Base-by-base conservation (phyloP, 2,113 vertebrate genomes). In the Oncorhynchus keta region DNA sequence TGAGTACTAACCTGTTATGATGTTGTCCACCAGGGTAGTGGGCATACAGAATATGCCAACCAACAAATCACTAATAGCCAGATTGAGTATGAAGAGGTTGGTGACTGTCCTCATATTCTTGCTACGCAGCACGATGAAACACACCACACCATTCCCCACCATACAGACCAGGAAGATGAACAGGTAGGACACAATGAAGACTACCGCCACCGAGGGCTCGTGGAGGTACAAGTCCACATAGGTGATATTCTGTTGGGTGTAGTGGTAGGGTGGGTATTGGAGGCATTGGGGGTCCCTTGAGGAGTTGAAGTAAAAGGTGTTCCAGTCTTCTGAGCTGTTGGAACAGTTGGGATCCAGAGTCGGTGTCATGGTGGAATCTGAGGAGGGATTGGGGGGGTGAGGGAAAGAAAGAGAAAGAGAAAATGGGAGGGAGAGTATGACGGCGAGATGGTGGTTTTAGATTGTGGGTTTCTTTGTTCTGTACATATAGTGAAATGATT, bases 1-100 rank as follows among this genome's bases (percentile, higher is more conserved):
- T 39, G 39, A 39, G 49, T 51, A 48, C 94, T 82, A 87, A 98
- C 97, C 97, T 94, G 96, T 95, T 72, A 96, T 96, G 24, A 99
- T 97, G 89, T 95, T 99, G 88, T 99, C 97, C 70, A 99, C 89
- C 13, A 99, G 94, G 0, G 96, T 97, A n/a, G 95, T 95, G 64
- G 97, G 96, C 97, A 99, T 97, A 78, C 97, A 99, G 93, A 98
- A 98, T 84, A 98, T 94, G n/a, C 97, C 97, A 76, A 99, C 94
- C 39, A 99, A 93, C 24, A 99, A 87, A 85, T 99, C 97, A 0
- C 96, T 97, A 80, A 98, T 86, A 0, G 96, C 97, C 14, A 99
- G 91, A 85, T 99, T 99, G 32, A 98, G 85, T 83, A 97, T 98
- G 90, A 99, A 98, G 30, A 97, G 72, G 84, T 97, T 98, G 45